Evolutionary conservation across 92 coral and sea anemone genomes (phyloP), one percentile per base, ranked within the genome.

Genomic region (Porites rus): DNA sequence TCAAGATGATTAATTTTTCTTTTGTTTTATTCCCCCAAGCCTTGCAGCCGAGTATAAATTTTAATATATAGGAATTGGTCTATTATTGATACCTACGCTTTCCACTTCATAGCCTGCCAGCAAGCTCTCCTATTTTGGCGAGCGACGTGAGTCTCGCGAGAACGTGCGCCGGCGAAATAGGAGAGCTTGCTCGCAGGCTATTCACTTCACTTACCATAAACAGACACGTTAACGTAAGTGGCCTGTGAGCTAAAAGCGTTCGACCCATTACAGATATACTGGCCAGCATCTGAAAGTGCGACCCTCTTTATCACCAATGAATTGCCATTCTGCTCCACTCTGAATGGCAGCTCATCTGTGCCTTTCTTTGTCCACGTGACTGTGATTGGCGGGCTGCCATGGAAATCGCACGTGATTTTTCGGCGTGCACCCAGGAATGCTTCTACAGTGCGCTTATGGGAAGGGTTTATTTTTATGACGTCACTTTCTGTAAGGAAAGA

Each of bases 311-410:
- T 87, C 43, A 62, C 18, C 59, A 96, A 86, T 0, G 72, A 28
- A 9, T 74, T 71, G 25, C 91, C 89, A 51, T 61, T 43, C 2
- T 89, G 8, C 14, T 63, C 79, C n/a, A 64, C 68, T 60, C 84
- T 84, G 20, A 64, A 65, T 2, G 77, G 89, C 51, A 91, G 88
- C 70, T 59, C 74, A 1, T 11, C 71, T 25, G 63, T n/a, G 72
- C 94, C 98, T 8, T 1, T 79, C 74, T 91, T 94, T 38, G 74
- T 14, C 99, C 99, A 96, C 52, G 68, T 91, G 72, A 94, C 85
- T 10, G 31, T 79, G 58, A 90, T 80, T 25, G 96, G 95, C 60
- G 82, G 74, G 14, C 78, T 72, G n/a, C 99, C 98, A 1, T 53
- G 14, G 53, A 96, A 88, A 2, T 58, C 70, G 66, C 99, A 96